Conservation (phyloP, 1,140 invertebrate genomes). For the Frieseomelitta varia region DNA sequence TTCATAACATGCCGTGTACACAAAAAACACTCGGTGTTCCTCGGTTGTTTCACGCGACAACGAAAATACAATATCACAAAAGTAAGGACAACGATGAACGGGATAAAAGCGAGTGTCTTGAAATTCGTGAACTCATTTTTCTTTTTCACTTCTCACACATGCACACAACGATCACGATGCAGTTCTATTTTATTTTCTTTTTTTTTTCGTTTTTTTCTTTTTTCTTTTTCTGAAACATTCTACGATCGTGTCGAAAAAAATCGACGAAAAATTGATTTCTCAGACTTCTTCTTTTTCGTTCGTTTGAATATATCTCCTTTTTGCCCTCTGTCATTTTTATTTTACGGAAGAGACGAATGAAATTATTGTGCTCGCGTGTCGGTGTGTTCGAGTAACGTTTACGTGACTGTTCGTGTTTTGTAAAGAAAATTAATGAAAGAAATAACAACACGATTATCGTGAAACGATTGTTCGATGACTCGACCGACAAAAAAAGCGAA, state of each 20-base stretch:
- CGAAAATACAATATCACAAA: constrained; percentile 17
- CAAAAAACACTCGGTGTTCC: constrained; percentile 41
- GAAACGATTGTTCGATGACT: background rate
- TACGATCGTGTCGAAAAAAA: constrained; percentile 5
- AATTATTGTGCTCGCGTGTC: constrained; percentile 32
- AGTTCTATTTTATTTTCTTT: background rate
- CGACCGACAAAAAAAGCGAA: background rate
- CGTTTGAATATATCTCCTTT: background rate
- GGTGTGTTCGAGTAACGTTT: constrained; percentile 9
- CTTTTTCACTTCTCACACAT: constrained; percentile 9
- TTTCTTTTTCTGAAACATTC: background rate
- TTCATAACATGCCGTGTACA: constrained; percentile 50
- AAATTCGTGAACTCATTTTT: constrained; percentile 4
- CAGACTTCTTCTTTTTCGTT: constrained; percentile 23
- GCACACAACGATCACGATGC: constrained; percentile 31
- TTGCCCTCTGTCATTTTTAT: background rate
- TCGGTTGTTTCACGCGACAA: constrained; percentile 27
- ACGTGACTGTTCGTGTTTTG: background rate
- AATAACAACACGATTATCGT: background rate
- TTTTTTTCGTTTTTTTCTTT: too few relatives aligned
- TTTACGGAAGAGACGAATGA: constrained; percentile 9
- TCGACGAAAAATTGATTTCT: constrained; percentile 17
- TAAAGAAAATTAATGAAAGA: background rate
- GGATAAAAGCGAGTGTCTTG: constrained; percentile 28
- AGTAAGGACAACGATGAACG: constrained; percentile 16